These are phyloP conservation scores for Triops longicaudatus DNA, from an alignment of 1,140 invertebrate genomes.

Conservation along the genomic window DNA sequence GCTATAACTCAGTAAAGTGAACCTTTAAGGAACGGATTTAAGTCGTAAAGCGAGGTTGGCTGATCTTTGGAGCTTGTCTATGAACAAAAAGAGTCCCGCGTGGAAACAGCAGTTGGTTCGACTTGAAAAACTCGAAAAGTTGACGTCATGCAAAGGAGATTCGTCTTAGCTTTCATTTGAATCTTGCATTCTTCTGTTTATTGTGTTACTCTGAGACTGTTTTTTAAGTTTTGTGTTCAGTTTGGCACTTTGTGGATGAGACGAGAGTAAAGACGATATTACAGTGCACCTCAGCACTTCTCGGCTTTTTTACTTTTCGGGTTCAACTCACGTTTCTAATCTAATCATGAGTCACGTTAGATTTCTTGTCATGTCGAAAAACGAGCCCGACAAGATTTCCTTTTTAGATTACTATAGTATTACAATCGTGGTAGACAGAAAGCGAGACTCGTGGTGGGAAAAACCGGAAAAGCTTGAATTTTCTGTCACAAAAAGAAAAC, in stretches of 20 bases:
- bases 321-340: neutral
- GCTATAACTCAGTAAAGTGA: too few relatives aligned
- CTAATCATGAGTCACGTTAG: neutral
- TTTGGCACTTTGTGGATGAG: too few relatives aligned
- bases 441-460: too few relatives aligned
- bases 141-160: neutral
- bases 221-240: too few relatives aligned
- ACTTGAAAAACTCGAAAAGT: neutral
- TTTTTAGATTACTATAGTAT: too few relatives aligned
- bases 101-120: constrained; percentile 1
- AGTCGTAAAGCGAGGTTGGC: neutral
- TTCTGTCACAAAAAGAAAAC: too few relatives aligned
- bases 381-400: neutral
- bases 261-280: neutral
- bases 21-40: too few relatives aligned
- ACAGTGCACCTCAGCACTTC: neutral
- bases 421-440: too few relatives aligned
- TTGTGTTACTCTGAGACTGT: too few relatives aligned
- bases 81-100: neutral
- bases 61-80: neutral
- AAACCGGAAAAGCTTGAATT: too few relatives aligned
- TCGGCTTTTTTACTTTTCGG: neutral
- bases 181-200: too few relatives aligned
- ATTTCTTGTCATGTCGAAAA: neutral
- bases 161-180: neutral